Percentiles rank a stretch among this genome's conserved stretches.
Conservation (phyloP, 2,113 vertebrate species). For the rabbit (Oryctolagus cuniculus) region mOryCun1.1 NC_091450.1:12498501-12499000, state of each 20-base stretch:
- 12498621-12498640: background rate
- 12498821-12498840: no score
- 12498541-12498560: background rate
- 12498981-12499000: background rate
- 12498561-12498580: background rate
- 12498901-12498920: no score
- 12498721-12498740: background rate
- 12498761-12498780: no score
- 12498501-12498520: background rate
- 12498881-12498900: no score
- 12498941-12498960: no score
- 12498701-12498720: background rate
- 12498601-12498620: background rate
- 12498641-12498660: background rate
- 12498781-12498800: no score
- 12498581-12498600: fast-evolving
- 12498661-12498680: background rate
- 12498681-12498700: background rate
- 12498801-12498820: no score
- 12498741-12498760: no score
- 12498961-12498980: background rate
- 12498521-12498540: background rate
- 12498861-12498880: no score
- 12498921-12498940: no score
- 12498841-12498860: no score